Conservation (phyloP, 2,888 invertebrate species). For the Caenorhabditis becei region DNA sequence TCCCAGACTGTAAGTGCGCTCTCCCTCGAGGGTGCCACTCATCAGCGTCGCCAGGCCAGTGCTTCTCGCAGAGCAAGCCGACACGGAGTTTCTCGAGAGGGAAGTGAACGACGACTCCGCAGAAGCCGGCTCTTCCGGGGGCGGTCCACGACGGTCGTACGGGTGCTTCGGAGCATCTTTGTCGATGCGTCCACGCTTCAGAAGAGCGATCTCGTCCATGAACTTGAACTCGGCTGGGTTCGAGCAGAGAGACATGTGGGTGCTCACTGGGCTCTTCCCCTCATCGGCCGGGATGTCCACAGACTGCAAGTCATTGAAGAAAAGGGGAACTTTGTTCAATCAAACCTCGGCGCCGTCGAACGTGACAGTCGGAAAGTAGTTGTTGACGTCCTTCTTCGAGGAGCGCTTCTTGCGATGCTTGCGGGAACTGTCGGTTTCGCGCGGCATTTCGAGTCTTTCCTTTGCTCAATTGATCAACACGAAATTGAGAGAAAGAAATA, state of each 20-base stretch:
- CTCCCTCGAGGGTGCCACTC: constrained; percentile 8
- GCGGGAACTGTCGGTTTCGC: constrained; percentile 14
- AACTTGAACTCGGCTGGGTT: constrained; percentile 47
- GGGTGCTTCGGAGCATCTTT: constrained; percentile 57
- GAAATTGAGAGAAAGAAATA: too few species aligned
- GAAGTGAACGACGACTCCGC: not conserved
- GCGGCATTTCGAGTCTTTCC: constrained; percentile 16
- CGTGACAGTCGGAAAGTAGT: constrained; percentile 29
- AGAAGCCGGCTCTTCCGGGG: not conserved
- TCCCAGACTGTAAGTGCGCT: constrained; percentile 11
- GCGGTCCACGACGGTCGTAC: constrained; percentile 40
- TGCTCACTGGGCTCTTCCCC: constrained; percentile 41
- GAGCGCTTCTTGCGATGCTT: constrained; percentile 37
- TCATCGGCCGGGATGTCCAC: constrained; percentile 50
- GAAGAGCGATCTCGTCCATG: constrained; percentile 58
- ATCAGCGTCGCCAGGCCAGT: constrained; percentile 18
- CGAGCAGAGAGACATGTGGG: constrained; percentile 34
- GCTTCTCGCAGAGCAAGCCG: not conserved
- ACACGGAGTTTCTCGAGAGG: not conserved
- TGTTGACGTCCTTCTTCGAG: constrained; percentile 9
- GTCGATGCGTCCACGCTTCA: constrained; percentile 52
- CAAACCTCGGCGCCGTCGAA: constrained; percentile 31
- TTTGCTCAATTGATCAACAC: not conserved
- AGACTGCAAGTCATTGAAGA: constrained; percentile 15
- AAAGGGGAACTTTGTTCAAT: not conserved